Percentiles rank a stretch among this genome's conserved stretches.
Conservation (phyloP, 30 jellyfish, hydroid and myxozoan species). For the Hydra vulgaris region DNA sequence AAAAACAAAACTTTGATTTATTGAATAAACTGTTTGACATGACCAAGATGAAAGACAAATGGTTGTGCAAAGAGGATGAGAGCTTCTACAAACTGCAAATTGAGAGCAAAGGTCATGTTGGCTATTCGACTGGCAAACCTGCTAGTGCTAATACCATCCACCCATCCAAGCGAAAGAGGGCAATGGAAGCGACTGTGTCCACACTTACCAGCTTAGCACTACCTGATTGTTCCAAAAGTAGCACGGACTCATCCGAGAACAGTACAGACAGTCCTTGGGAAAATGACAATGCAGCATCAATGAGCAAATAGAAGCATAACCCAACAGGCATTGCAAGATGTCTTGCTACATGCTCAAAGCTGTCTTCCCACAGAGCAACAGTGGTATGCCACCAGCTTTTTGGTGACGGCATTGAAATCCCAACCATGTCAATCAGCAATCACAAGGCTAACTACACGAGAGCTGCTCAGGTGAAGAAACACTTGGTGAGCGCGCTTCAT, state of each 20-base stretch:
- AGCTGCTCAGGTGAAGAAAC: slow-evolving; percentile 6
- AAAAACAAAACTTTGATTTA: neutral
- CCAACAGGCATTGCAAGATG: neutral
- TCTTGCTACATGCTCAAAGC: neutral
- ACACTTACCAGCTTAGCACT: neutral
- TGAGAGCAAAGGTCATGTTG: neutral
- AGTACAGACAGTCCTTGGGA: neutral
- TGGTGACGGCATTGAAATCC: neutral
- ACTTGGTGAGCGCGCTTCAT: neutral
- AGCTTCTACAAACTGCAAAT: neutral
- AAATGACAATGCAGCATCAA: neutral
- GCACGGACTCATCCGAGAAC: neutral
- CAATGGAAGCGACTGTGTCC: neutral
- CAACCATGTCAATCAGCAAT: neutral
- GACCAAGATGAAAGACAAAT: neutral
- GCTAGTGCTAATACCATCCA: neutral
- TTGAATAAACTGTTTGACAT: neutral
- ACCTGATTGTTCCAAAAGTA: neutral
- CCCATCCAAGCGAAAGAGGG: neutral
- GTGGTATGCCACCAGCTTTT: neutral
- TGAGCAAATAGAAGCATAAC: neutral
- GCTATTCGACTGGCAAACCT: neutral
- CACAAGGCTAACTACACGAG: neutral
- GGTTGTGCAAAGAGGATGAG: neutral
- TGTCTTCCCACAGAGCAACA: neutral